Evolutionary conservation across 2,888 invertebrate genomes (phyloP).

Genomic region (Dione vanillae): DNA sequence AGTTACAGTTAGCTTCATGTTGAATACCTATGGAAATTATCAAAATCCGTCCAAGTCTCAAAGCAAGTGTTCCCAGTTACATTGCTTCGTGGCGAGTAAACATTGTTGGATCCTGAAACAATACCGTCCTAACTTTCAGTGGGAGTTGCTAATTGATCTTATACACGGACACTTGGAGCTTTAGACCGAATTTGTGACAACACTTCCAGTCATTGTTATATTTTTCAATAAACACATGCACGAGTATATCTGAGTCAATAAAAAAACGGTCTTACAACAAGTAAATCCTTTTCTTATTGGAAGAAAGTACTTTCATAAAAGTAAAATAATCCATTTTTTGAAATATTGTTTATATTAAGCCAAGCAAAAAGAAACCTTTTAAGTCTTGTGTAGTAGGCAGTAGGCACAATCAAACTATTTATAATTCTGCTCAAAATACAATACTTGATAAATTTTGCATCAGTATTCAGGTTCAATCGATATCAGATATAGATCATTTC

Average conservation of each 20-base stretch:
- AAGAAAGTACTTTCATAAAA: too few relatives aligned
- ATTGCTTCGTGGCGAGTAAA: slow-evolving; percentile 26
- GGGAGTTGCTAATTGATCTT: slow-evolving; percentile 59
- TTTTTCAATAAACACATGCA: slow-evolving; percentile 8
- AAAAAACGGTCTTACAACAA: too few relatives aligned
- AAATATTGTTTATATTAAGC: too few relatives aligned
- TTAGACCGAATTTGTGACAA: slow-evolving; percentile 34
- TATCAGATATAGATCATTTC: too few relatives aligned
- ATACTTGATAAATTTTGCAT: too few relatives aligned
- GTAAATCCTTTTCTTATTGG: too few relatives aligned
- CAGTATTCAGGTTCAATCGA: too few relatives aligned
- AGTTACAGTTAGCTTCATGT: not conserved
- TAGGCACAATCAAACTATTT: too few relatives aligned
- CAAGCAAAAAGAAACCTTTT: too few relatives aligned
- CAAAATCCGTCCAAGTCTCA: slow-evolving; percentile 13
- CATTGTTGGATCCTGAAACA: slow-evolving; percentile 28
- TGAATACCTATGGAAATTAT: slow-evolving; percentile 24
- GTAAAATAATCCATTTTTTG: too few relatives aligned
- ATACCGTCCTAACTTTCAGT: slow-evolving; percentile 37
- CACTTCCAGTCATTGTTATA: slow-evolving; percentile 22
- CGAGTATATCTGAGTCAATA: not conserved
- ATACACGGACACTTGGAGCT: slow-evolving; percentile 49
- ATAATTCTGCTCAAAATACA: too few relatives aligned
- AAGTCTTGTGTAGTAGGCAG: too few relatives aligned
- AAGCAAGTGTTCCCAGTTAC: slow-evolving; percentile 16